These are phyloP conservation scores for Ceyx melanurus DNA, from an alignment of 2,113 vertebrate genomes.

Conservation along the genomic window DNA sequence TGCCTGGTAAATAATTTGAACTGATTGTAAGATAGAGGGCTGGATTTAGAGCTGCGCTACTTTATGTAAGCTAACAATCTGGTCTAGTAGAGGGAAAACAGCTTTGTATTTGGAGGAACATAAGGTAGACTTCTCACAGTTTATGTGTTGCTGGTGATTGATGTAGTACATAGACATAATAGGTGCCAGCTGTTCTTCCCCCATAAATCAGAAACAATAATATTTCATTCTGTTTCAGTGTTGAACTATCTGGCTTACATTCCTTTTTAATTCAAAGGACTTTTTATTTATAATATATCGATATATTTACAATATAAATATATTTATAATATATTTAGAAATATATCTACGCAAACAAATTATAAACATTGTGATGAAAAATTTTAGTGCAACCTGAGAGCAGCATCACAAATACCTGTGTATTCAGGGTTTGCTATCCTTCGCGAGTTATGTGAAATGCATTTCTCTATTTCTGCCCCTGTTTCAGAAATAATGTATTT, in stretches of 20 bases:
- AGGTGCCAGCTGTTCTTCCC: slow-evolving; percentile 43
- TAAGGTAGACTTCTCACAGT: slow-evolving; percentile 45
- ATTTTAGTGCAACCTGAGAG: not conserved
- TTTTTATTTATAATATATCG: not conserved
- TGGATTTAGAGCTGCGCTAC: not conserved
- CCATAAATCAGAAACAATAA: slow-evolving; percentile 31
- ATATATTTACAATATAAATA: too few relatives aligned
- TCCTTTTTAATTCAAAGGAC: not conserved
- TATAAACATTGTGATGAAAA: not conserved
- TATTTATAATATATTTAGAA: not conserved
- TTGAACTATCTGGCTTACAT: not conserved
- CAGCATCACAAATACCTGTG: not conserved
- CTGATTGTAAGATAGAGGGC: not conserved
- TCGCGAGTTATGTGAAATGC: not conserved
- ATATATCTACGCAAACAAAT: not conserved
- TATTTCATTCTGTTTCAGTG: slow-evolving; percentile 23
- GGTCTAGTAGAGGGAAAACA: not conserved
- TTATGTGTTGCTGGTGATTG: slow-evolving; percentile 42
- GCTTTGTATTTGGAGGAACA: slow-evolving; percentile 31
- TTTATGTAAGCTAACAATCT: slow-evolving; percentile 31
- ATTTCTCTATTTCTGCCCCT: not conserved
- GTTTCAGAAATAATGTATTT: not conserved
- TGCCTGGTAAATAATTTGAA: not conserved
- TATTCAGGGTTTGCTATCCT: not conserved
- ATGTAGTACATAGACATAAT: slow-evolving; percentile 41